Evolutionary conservation across 1,140 invertebrate species (phyloP), one percentile per base, ranked within the genome.

Genomic region (Pseudomyrmex dendroicus): DNA sequence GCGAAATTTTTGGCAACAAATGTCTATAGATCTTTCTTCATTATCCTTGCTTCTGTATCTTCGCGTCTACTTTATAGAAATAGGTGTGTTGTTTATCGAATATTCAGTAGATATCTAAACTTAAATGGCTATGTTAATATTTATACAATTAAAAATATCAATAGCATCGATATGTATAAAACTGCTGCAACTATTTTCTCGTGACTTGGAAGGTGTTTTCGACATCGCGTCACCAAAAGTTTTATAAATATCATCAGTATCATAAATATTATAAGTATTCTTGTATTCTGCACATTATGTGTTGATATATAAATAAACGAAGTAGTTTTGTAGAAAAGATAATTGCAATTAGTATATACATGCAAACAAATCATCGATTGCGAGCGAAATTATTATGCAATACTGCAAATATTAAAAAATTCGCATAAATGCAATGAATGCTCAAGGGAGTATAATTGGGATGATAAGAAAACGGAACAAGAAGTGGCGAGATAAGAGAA

Each of bases 1-100:
- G 84, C 86, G 86, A 89, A 78, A 85, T 86, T 72, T 80, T 50
- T 63, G 73, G 25, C 87, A 88, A 89, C 88, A 89, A 88, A 74
- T 59, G 70, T 70, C 67, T 64, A 66, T 73, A 57, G 44, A 52
- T 77, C 73, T 54, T 83, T 64, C 61, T 73, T 73, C 68, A 22
- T 67, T n/a, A 57, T 62, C 17, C 70, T 15, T 52, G 84, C 66
- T 73, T 84, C 70, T 66, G 63, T 73, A 52, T 57, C 48, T 25
- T 59, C n/a, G 22, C 15, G 8, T 17, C 5, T 54, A 15, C 20
- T 56, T 52, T 15, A 52, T 73, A 52, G 67, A 35, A 7, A 35
- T 35, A 35, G 0, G 0, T 35, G 5, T 35, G 5, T 35, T 35
- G 5, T 35, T 4, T 35, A 35, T 35, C 5, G 5, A 35, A 0